phyloP scores from a whole-genome alignment of 1,140 invertebrate species.

The Penaeus indicus region DNA sequence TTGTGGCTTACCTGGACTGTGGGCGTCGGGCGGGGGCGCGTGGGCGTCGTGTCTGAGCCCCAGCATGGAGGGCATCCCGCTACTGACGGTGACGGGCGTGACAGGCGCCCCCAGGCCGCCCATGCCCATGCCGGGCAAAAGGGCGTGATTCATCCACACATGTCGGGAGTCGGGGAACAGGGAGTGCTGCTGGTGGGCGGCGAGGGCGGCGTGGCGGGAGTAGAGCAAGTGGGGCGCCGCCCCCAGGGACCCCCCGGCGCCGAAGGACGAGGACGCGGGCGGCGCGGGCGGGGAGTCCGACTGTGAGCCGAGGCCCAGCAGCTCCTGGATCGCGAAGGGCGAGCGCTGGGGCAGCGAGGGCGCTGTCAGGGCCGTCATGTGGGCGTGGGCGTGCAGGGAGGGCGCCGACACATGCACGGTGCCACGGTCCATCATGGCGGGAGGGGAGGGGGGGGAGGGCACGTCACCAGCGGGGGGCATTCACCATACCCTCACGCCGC shows the following conservation, averaged over 20 bases:
- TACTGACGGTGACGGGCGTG: conserved; percentile 53
- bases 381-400: conserved; percentile 65
- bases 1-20: conserved; percentile 62
- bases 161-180: conserved; percentile 65
- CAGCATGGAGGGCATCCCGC: conserved; percentile 64
- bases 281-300: conserved; percentile 57
- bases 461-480: conserved; percentile 32
- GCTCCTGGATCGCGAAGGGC: conserved; percentile 92
- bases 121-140: conserved; percentile 62
- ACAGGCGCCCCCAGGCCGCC: conserved; percentile 61
- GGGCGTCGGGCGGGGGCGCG: conserved; percentile 58
- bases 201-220: conserved; percentile 62
- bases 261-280: conserved; percentile 49
- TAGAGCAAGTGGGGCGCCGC: conserved; percentile 63
- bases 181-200: conserved; percentile 59
- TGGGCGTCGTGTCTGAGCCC: conserved; percentile 60
- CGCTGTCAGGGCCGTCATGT: conserved; percentile 65
- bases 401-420: conserved; percentile 64
- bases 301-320: conserved; percentile 80
- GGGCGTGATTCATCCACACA: conserved; percentile 66
- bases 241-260: conserved; percentile 60
- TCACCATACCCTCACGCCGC: conserved; percentile 48
- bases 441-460: conserved; percentile 43
- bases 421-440: conserved; percentile 62
- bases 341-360: conserved; percentile 83